Percentiles rank a stretch among this genome's conserved stretches.
Conservation (phyloP, 2,888 invertebrate species). For the Drosophila austrosaltans region DNA sequence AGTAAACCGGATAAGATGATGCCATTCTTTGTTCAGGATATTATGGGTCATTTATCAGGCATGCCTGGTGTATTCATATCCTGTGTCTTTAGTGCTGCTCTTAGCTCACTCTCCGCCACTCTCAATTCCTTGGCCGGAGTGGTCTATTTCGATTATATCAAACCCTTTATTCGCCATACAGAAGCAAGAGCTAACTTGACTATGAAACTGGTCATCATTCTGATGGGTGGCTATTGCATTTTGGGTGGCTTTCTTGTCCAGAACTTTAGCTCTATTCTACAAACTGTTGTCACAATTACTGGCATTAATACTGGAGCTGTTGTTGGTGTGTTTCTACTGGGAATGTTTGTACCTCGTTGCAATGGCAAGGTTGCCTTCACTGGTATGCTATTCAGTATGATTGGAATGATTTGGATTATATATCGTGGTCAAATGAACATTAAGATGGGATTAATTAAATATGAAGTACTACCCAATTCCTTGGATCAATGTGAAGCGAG, state of each 20-base stretch:
- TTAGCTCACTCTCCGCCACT: conserved; percentile 86
- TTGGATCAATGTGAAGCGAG: conserved; percentile 73
- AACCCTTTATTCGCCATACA: conserved; percentile 81
- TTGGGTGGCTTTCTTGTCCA: conserved; percentile 84
- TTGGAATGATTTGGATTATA: conserved; percentile 73
- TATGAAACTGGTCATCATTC: conserved; percentile 84
- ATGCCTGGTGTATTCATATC: conserved; percentile 87
- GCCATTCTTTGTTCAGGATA: conserved; percentile 86
- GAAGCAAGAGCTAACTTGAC: conserved; percentile 84
- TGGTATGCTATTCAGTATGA: conserved; percentile 73
- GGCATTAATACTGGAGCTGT: conserved; percentile 86
- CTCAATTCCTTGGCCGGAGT: conserved; percentile 85
- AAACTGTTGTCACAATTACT: conserved; percentile 83
- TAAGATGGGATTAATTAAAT: conserved; percentile 69
- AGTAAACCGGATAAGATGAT: conserved; percentile 84
- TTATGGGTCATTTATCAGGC: conserved; percentile 84
- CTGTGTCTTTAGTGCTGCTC: conserved; percentile 86
- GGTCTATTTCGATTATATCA: conserved; percentile 86
- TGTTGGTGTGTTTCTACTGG: conserved; percentile 87
- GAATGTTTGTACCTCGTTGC: conserved; percentile 88
- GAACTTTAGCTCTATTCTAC: conserved; percentile 84
- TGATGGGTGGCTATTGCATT: conserved; percentile 86
- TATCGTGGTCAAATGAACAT: conserved; percentile 70
- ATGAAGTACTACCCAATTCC: conserved; percentile 70
- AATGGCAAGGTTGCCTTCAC: conserved; percentile 82